Evolutionary conservation across 2,113 vertebrate genomes (phyloP), one percentile per base, ranked within the genome.

Genomic region (Nanorana parkeri): DNA sequence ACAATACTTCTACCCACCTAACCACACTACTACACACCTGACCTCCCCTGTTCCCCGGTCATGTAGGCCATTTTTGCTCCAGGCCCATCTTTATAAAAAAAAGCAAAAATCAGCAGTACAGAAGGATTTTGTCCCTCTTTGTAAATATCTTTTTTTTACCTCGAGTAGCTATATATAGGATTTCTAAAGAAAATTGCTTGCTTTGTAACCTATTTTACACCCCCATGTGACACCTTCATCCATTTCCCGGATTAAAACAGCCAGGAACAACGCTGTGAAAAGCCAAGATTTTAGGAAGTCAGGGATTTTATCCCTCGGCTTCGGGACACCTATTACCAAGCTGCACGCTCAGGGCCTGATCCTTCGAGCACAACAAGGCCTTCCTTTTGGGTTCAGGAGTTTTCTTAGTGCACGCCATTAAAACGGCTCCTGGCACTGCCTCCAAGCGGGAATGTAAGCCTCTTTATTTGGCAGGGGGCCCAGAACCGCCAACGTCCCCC

Each of bases 381-480:
- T 17, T 55, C 71, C n/a, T 56, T 58, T 58, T 20, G 10, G 54
- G 52, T 29, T 32, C 17, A 56, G 23, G 51, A 29, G 71, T 73
- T 58, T 29, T 8, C 24, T 11, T 32, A 20, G 69, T 11, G 26
- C 5, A 24, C 24, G 4, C 69, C 69, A 56, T 29, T 29, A 72
- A 56, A 71, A 28, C 13, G 16, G 20, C 24, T 72, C 52, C n/a
- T 56, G 52, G 69, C 69, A 24, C 28, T 11, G 47, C 23, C 52
- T 24, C 17, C 3, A 11, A 29, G 23, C 19, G 23, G 19, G 24
- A 72, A 24, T 32, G 24, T 29, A 32, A 73, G 24, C 71, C 4
- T 29, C 23, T 73, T 32, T 73, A 32, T 26, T 41, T 73, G 71
- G 71, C 71, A 16, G 17, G 1, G 19, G 4, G 71, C 71, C 71